A percentile compares a stretch with the other conserved stretches of the same genome.
These are phyloP conservation scores for Apus apus DNA, from an alignment of 2,113 vertebrate species.

Conservation along the genomic window DNA sequence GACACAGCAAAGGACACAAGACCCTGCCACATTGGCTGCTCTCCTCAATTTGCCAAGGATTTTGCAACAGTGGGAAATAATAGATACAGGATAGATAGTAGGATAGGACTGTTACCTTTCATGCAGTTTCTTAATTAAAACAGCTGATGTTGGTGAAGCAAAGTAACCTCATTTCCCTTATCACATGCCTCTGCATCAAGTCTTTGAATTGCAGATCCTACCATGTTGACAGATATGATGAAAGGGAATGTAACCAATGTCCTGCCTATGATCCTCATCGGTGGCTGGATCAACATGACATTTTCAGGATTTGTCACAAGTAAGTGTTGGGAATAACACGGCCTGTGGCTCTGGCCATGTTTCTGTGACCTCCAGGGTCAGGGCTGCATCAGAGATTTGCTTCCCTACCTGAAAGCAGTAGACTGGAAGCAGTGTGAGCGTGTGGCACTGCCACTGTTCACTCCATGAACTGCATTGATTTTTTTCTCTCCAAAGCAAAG, in stretches of 20 bases:
- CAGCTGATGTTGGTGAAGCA: not conserved
- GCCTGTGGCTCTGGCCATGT: accelerated
- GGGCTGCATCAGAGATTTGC: not conserved
- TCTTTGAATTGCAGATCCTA: conserved; percentile 85
- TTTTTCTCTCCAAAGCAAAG: not conserved
- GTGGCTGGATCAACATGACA: conserved; percentile 99
- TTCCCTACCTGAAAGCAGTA: not conserved
- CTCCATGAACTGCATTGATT: not conserved
- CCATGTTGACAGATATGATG: conserved; percentile 99
- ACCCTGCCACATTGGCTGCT: not conserved
- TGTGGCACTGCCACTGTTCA: not conserved
- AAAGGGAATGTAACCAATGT: conserved; percentile 99
- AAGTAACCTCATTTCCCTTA: not conserved
- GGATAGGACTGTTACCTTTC: not conserved
- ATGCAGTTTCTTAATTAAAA: not conserved
- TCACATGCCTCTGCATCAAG: not conserved
- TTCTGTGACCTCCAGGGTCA: not conserved
- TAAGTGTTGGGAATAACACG: conserved; percentile 67
- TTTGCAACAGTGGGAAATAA: not conserved
- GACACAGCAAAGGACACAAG: not conserved
- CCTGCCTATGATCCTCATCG: conserved; percentile 98
- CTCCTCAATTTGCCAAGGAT: not conserved
- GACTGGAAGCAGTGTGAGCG: not conserved
- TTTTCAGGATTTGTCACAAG: conserved; percentile 99
- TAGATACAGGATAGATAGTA: not conserved